phyloP scores from a whole-genome alignment of 2,113 vertebrate genomes.

The Plestiodon gilberti region DNA sequence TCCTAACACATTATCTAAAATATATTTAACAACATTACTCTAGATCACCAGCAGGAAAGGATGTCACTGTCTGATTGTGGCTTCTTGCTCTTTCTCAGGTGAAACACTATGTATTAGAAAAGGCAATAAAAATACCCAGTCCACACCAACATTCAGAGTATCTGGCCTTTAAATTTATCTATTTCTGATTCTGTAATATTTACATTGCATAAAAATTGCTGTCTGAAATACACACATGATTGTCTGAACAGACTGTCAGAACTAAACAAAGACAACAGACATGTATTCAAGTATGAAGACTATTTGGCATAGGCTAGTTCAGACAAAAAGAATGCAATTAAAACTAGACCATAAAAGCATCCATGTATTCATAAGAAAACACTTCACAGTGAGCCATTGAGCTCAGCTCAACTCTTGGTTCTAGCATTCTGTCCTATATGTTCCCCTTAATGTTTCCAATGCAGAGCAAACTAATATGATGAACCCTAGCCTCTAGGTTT shows the following conservation, averaged over 20 bases:
- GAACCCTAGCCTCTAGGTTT: rapidly evolving
- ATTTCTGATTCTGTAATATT: background rate
- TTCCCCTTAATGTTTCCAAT: background rate
- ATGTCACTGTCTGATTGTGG: background rate
- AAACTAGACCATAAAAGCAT: background rate
- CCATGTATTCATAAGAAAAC: background rate
- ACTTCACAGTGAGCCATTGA: background rate
- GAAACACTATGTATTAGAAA: conserved; percentile 24
- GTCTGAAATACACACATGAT: background rate
- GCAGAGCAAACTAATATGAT: background rate
- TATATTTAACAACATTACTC: conserved; percentile 37
- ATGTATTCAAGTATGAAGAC: background rate
- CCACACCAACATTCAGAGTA: background rate
- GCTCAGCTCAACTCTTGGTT: background rate
- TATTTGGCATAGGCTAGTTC: background rate
- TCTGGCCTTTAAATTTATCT: conserved; percentile 12
- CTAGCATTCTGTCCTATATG: background rate
- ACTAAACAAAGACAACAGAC: background rate
- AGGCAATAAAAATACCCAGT: conserved; percentile 12
- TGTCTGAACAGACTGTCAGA: background rate
- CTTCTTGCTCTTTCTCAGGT: background rate
- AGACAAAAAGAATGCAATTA: background rate
- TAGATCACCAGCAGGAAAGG: conserved; percentile 23
- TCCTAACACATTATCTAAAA: conserved; percentile 64
- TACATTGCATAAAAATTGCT: rapidly evolving